These are phyloP conservation scores for Caenorhabditis sp. DNA, from an alignment of 2,888 invertebrate species.

Conservation along the genomic window DNA sequence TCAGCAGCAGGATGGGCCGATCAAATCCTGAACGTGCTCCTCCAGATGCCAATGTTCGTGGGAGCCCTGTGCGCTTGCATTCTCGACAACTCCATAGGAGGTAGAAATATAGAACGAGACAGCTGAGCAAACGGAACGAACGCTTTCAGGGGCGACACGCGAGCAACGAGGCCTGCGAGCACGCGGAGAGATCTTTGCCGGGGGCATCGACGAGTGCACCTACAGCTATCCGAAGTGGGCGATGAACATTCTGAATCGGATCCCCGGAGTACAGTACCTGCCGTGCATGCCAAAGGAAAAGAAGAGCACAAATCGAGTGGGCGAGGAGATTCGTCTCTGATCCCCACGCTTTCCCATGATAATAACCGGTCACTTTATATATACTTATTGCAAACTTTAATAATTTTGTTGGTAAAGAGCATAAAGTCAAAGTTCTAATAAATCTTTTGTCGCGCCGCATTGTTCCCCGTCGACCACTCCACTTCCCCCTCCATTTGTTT, in stretches of 20 bases:
- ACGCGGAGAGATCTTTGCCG: conserved; percentile 69
- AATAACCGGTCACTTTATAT: background rate
- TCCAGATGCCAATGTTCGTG: conserved; percentile 77
- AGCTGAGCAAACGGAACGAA: conserved; percentile 14
- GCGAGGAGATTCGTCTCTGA: conserved; percentile 53
- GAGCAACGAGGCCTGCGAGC: conserved; percentile 74
- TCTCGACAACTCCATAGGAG: conserved; percentile 76
- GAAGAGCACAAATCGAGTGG: conserved; percentile 54
- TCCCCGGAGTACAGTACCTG: conserved; percentile 65
- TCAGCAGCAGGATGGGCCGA: conserved; percentile 59
- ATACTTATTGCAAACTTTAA: conserved; percentile 25
- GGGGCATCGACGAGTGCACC: conserved; percentile 57
- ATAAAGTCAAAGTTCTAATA: conserved; percentile 20
- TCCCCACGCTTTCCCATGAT: background rate
- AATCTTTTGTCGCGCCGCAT: too few relatives aligned
- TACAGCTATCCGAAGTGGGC: conserved; percentile 70
- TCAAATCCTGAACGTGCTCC: conserved; percentile 69
- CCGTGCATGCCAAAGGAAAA: conserved; percentile 73
- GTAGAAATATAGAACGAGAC: conserved; percentile 24
- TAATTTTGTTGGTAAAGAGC: conserved; percentile 22
- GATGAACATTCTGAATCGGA: conserved; percentile 66
- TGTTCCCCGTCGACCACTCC: conserved; percentile 9
- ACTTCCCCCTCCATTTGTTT: conserved; percentile 16
- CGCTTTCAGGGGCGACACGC: conserved; percentile 70
- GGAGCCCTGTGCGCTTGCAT: conserved; percentile 77